phyloP scores from a whole-genome alignment of 2,888 invertebrate species.

The Hirudinaria manillensis region DNA sequence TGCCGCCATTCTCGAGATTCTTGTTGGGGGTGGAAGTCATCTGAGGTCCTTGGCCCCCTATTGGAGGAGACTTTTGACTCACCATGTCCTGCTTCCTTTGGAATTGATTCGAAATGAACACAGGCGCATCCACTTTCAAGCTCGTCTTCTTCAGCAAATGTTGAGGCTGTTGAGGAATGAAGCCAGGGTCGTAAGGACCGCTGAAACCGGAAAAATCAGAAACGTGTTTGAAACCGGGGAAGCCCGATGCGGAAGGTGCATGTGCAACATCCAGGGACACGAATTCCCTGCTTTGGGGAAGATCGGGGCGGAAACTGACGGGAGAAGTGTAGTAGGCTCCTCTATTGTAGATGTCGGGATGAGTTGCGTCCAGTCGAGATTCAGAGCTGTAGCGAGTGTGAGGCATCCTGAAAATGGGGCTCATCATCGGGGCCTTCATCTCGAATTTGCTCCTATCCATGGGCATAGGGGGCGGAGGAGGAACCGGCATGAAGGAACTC shows the following conservation, averaged over 20 bases:
- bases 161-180: not conserved
- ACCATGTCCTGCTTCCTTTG: constrained; percentile 4
- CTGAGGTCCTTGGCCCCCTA: not conserved
- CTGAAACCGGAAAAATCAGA: not conserved
- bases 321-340: constrained; percentile 7
- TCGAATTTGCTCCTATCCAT: not conserved
- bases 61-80: not conserved
- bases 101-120: constrained; percentile 26
- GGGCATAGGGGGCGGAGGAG: constrained; percentile 2
- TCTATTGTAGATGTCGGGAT: constrained; percentile 10
- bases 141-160: constrained; percentile 23
- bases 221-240: not conserved
- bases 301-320: not conserved
- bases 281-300: constrained; percentile 20
- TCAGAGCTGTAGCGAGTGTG: constrained; percentile 24
- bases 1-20: not conserved
- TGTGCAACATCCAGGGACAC: constrained; percentile 25
- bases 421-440: constrained; percentile 7
- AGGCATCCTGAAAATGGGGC: constrained; percentile 19
- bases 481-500: constrained; percentile 5
- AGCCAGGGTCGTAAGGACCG: not conserved
- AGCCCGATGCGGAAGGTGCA: not conserved
- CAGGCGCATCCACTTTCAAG: constrained; percentile 23
- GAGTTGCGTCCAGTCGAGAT: constrained; percentile 21
- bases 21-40: not conserved